Evolutionary conservation across 1,140 invertebrate species (phyloP).

Genomic region (Eriocheir sinensis): DNA sequence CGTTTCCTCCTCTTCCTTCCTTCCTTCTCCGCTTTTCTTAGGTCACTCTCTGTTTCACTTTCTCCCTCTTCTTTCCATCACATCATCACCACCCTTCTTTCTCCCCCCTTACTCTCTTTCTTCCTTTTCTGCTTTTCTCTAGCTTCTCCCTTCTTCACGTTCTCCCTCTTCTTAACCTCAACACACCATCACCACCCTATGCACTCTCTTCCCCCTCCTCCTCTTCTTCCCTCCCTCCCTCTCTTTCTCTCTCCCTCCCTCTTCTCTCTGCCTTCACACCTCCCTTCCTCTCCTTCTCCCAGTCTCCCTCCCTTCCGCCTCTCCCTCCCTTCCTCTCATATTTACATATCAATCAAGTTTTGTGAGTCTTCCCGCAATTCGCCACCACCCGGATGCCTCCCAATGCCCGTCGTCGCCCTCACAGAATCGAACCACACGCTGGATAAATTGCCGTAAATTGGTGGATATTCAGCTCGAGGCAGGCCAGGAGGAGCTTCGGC

Average conservation of each 20-base stretch:
- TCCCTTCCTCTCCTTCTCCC: not conserved
- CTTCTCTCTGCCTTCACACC: not conserved
- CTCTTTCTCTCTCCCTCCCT: not conserved
- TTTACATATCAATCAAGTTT: conserved; percentile 54
- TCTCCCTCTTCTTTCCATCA: no score
- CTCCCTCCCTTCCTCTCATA: not conserved
- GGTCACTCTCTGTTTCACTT: no score
- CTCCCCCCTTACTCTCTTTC: no score
- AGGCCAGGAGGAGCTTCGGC: not conserved
- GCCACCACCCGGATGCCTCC: conserved; percentile 25
- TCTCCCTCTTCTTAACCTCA: no score
- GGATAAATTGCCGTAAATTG: conserved; percentile 58
- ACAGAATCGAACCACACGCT: conserved; percentile 32
- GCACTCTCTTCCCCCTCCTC: not conserved
- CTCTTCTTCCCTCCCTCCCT: not conserved
- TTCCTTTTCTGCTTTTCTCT: no score
- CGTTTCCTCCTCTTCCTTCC: no score
- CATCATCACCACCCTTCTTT: no score
- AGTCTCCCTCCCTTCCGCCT: not conserved
- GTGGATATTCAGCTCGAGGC: conserved; percentile 47
- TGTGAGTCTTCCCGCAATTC: conserved; percentile 58
- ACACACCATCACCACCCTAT: not conserved
- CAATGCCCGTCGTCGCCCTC: conserved; percentile 9
- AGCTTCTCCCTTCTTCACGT: no score
- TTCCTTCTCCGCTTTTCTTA: no score